Evolutionary conservation across 1,140 invertebrate genomes (phyloP).

Genomic region (Samia ricini): DNA sequence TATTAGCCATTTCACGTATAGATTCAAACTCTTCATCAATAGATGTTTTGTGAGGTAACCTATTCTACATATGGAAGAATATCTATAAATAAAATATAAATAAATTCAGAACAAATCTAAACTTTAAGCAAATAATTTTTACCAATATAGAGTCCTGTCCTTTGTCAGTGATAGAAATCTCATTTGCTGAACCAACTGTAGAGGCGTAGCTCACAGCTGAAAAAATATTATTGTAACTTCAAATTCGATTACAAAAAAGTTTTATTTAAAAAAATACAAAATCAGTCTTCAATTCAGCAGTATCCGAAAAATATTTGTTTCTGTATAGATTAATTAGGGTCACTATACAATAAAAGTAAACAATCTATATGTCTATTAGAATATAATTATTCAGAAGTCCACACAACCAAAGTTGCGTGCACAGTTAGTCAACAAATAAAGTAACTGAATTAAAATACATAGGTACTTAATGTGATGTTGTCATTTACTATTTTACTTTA

Average conservation of each 20-base stretch:
- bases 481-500: no score
- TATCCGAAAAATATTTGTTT: no score
- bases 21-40: conserved; percentile 91
- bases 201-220: conserved; percentile 68
- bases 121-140: conserved; percentile 9
- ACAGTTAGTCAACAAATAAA: no score
- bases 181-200: conserved; percentile 58
- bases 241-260: not conserved
- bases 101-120: not conserved
- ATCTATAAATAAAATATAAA: conserved; percentile 8
- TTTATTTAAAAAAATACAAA: no score
- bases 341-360: no score
- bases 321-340: no score
- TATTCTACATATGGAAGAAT: conserved; percentile 39
- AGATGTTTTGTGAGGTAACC: conserved; percentile 49
- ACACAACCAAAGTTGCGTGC: no score
- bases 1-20: conserved; percentile 88
- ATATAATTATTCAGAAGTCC: no score
- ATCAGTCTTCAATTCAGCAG: no score
- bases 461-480: no score
- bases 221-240: conserved; percentile 19
- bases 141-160: conserved; percentile 68
- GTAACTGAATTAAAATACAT: no score
- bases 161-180: conserved; percentile 54
- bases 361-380: no score